Conservation (phyloP, 2,888 invertebrate species). For the Phalera bucephala region DNA sequence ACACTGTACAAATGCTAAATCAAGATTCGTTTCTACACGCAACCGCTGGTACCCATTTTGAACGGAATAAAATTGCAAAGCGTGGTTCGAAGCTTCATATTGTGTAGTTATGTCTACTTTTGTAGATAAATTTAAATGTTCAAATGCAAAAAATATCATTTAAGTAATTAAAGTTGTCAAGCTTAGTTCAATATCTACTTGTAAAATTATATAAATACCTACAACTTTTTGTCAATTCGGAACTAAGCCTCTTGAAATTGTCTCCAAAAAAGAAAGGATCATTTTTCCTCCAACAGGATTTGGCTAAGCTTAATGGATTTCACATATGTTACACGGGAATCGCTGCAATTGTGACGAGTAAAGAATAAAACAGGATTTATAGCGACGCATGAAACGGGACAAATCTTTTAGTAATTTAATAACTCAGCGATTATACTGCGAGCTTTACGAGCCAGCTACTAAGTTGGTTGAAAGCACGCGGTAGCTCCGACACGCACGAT, state of each 20-base stretch:
- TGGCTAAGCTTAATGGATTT: slow-evolving; percentile 66
- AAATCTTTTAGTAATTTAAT: slow-evolving; percentile 15
- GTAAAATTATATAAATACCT: no score
- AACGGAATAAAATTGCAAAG: neutral
- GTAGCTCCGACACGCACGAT: slow-evolving; percentile 37
- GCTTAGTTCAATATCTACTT: no score
- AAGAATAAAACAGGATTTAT: slow-evolving; percentile 6
- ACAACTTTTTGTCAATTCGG: no score
- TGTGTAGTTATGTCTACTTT: no score
- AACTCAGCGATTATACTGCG: slow-evolving; percentile 13
- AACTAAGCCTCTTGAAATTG: no score
- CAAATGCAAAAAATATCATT: no score
- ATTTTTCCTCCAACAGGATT: slow-evolving; percentile 56
- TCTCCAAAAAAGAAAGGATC: slow-evolving; percentile 17
- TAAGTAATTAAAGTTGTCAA: no score
- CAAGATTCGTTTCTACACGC: slow-evolving; percentile 2
- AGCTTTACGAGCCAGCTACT: slow-evolving; percentile 13
- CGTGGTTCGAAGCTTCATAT: no score
- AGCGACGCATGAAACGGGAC: slow-evolving; percentile 4
- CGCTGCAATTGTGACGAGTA: slow-evolving; percentile 5
- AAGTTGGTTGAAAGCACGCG: slow-evolving; percentile 17
- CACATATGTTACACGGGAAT: slow-evolving; percentile 48
- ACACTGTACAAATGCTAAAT: neutral
- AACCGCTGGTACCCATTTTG: neutral
- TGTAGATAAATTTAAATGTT: no score